Conservation (phyloP, 35 echinoderm and acorn worm genomes). For the Eucidaris tribuloides region DNA sequence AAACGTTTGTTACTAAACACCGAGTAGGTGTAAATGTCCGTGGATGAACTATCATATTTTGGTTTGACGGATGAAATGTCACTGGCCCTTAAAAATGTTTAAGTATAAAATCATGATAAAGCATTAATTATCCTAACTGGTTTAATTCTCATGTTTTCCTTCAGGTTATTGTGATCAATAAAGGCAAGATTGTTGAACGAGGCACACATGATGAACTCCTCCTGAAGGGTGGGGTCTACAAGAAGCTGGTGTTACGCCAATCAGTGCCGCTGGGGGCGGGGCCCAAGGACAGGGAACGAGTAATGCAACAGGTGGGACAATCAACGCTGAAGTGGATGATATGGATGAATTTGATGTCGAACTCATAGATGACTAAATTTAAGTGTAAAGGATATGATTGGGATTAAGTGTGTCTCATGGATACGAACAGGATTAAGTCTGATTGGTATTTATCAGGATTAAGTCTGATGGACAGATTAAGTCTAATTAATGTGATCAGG, state of each 20-base stretch:
- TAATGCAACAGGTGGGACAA: neutral
- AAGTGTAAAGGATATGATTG: no score
- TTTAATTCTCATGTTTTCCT: neutral
- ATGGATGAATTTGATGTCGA: neutral
- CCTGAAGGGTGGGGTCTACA: constrained; percentile 85
- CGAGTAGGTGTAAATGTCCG: no score
- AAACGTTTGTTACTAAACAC: neutral
- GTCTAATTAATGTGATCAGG: no score
- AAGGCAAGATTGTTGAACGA: constrained; percentile 77
- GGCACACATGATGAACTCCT: constrained; percentile 91
- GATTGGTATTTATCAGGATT: no score
- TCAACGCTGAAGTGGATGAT: neutral
- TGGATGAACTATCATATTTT: no score
- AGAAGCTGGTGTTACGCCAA: constrained; percentile 90
- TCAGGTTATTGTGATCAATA: constrained; percentile 92
- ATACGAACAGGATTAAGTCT: no score
- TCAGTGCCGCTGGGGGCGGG: constrained; percentile 38
- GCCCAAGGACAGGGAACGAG: neutral
- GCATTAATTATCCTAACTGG: neutral
- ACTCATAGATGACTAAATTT: neutral
- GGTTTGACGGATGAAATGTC: no score
- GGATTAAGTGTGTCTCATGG: no score
- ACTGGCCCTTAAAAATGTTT: no score
- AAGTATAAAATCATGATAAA: neutral
- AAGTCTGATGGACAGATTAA: no score